Conservation (phyloP, 1,140 invertebrate species). For the Drosophila grimshawi region DNA sequence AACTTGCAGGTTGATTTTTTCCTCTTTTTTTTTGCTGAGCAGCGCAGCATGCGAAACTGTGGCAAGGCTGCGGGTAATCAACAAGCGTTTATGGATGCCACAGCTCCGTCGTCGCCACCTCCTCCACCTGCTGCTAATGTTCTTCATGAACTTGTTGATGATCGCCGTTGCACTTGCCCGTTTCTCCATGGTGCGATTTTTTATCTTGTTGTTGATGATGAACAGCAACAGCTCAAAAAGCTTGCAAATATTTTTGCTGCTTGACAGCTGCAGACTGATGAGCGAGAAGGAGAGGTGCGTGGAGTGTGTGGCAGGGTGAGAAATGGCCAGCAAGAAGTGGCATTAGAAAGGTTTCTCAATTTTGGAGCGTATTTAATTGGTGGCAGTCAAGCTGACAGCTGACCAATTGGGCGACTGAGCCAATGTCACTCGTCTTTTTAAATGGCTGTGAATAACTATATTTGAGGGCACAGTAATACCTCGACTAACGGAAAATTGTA, state of each 20-base stretch:
- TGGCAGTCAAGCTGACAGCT: conserved; percentile 13
- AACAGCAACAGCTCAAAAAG: conserved; percentile 10
- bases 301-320: neutral
- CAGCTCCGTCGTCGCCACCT: neutral
- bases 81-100: conserved; percentile 76
- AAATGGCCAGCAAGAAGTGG: neutral
- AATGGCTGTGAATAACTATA: conserved; percentile 64
- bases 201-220: conserved; percentile 23
- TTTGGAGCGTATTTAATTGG: conserved; percentile 12
- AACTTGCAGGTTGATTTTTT: conserved; percentile 50
- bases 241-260: conserved; percentile 1
- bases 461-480: neutral
- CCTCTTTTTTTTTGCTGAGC: too few species aligned
- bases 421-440: conserved; percentile 1
- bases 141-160: conserved; percentile 76
- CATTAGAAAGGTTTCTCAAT: conserved; percentile 5
- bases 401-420: conserved; percentile 8
- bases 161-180: conserved; percentile 56
- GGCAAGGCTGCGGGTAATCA: conserved; percentile 79
- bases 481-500: too few species aligned
- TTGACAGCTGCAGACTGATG: conserved; percentile 7
- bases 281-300: neutral
- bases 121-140: neutral
- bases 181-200: conserved; percentile 54
- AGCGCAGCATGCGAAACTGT: conserved; percentile 49